Conservation (phyloP, 2,797 vertebrate species). For the Prionace glauca region DNA sequence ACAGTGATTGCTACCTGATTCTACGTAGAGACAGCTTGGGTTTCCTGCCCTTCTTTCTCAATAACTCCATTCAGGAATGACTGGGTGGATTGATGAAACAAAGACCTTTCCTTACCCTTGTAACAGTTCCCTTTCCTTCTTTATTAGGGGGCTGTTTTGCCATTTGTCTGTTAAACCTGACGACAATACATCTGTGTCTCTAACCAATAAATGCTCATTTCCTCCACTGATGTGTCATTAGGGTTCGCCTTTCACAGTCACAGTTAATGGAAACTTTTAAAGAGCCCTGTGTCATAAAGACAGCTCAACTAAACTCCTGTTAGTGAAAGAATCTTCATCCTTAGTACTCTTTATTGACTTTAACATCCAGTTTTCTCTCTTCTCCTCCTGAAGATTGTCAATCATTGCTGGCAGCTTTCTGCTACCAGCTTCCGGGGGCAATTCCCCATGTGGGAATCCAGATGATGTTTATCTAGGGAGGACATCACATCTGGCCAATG, state of each 20-base stretch:
- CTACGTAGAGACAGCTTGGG: background rate
- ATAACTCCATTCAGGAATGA: background rate
- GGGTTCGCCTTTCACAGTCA: background rate
- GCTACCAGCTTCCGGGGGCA: background rate
- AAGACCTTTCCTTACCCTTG: background rate
- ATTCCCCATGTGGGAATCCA: background rate
- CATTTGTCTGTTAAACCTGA: background rate
- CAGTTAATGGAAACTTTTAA: constrained; percentile 1
- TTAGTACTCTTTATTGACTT: background rate
- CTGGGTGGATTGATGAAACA: background rate
- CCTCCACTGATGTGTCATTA: constrained; percentile 15
- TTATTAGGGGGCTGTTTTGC: constrained; percentile 5
- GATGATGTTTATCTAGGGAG: too few species aligned
- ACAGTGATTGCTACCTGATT: background rate
- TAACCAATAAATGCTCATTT: background rate
- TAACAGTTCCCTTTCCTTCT: background rate
- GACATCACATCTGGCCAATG: background rate
- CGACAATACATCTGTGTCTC: background rate
- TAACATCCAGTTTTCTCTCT: background rate
- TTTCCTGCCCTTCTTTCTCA: background rate
- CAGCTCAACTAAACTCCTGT: background rate
- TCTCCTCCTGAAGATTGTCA: background rate
- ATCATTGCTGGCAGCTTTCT: background rate
- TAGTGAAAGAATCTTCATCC: background rate
- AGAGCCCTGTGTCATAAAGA: background rate